Evolutionary conservation across 92 coral and sea anemone species (phyloP).

Genomic region (Plumapathes pennacea): DNA sequence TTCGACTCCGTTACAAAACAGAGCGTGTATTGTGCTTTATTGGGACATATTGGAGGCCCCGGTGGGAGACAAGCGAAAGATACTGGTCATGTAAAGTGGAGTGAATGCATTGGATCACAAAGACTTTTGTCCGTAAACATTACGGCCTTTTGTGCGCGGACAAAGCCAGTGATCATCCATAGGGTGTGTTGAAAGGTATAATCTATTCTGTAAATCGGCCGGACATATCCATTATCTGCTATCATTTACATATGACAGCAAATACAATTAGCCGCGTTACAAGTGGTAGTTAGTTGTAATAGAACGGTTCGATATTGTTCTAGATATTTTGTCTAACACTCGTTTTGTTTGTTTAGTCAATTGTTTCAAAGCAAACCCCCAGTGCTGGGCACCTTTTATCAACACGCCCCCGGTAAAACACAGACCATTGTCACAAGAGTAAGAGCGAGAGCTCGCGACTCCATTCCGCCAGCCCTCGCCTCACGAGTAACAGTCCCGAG

Average conservation of each 20-base stretch:
- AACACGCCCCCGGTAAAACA: conserved; percentile 82
- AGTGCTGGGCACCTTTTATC: conserved; percentile 73
- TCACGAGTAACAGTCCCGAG: too few relatives aligned
- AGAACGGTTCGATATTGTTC: conserved; percentile 86
- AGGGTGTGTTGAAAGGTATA: conserved; percentile 63
- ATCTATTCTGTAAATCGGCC: conserved; percentile 65
- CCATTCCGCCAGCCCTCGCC: too few relatives aligned
- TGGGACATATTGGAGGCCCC: conserved; percentile 72
- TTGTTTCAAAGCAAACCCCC: conserved; percentile 95
- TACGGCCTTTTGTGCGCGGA: conserved; percentile 67
- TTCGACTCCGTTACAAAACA: too few relatives aligned
- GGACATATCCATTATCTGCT: conserved; percentile 76
- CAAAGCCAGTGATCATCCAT: conserved; percentile 81
- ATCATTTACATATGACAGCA: conserved; percentile 87
- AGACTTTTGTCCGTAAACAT: conserved; percentile 73
- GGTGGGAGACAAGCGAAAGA: conserved; percentile 66
- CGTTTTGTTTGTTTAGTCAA: conserved; percentile 97
- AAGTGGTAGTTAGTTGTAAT: conserved; percentile 89
- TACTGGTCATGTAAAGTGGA: conserved; percentile 50
- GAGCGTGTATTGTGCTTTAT: conserved; percentile 64
- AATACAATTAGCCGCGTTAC: conserved; percentile 86
- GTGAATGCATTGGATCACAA: conserved; percentile 69
- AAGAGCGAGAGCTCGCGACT: conserved; percentile 33
- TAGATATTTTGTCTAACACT: conserved; percentile 94
- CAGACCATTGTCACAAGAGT: conserved; percentile 56